Conservation (phyloP, 2,888 invertebrate genomes). For the Cheilosia scutellata region DNA sequence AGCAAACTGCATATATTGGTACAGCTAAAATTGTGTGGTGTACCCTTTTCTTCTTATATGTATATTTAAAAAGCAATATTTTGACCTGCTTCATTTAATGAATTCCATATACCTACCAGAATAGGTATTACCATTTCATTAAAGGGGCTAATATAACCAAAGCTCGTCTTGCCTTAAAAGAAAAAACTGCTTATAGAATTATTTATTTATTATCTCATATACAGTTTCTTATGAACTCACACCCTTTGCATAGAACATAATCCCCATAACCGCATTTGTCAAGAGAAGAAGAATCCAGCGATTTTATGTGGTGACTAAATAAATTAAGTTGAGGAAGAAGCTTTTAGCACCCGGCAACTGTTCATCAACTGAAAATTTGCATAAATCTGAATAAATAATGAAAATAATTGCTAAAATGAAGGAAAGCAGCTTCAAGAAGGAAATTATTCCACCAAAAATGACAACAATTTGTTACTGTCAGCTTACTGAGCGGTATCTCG, state of each 20-base stretch:
- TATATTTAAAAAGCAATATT: too few relatives aligned
- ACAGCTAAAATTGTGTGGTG: too few relatives aligned
- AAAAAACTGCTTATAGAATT: conserved; percentile 18
- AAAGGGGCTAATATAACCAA: neutral
- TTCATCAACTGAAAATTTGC: conserved; percentile 70
- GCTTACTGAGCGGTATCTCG: conserved; percentile 63
- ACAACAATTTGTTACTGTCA: conserved; percentile 72
- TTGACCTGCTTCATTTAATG: too few relatives aligned
- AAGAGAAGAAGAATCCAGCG: conserved; percentile 37
- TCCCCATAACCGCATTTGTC: conserved; percentile 39
- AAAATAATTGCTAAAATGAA: conserved; percentile 69
- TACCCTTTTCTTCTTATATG: too few relatives aligned
- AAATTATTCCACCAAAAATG: conserved; percentile 69
- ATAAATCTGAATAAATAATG: conserved; percentile 72
- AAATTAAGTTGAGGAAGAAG: conserved; percentile 61
- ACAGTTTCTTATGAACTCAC: conserved; percentile 24
- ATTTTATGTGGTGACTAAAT: conserved; percentile 64
- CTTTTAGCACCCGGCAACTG: conserved; percentile 64
- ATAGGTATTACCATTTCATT: neutral
- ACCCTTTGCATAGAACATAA: conserved; percentile 22
- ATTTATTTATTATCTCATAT: conserved; percentile 33
- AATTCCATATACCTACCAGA: neutral
- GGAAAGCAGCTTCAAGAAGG: conserved; percentile 54
- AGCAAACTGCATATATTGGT: too few relatives aligned
- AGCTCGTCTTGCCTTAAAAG: neutral